Base-by-base conservation (phyloP, 2,888 invertebrate species). In the Amphipyra berbera region DNA sequence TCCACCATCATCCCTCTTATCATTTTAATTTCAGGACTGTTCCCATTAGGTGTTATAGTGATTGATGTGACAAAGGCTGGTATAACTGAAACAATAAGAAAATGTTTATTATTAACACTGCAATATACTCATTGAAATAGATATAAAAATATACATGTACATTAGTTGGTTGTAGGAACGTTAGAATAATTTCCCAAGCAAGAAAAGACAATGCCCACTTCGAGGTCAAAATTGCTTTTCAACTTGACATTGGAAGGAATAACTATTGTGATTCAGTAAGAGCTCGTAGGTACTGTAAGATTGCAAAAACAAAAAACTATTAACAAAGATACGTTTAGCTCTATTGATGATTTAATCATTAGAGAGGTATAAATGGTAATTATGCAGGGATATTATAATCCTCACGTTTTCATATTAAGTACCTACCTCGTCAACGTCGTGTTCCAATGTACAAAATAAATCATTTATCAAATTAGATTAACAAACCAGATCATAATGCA, bases 11-110 rank as follows among this genome's bases (percentile, higher is more conserved):
- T 89, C 6, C 93, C 89, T 37, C 91, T 88, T 1, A 88, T 71
- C 90, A 94, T 92, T 87, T 93, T 95, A 12, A 89, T 87, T 77
- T 91, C 90, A 33, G 95, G 95, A 81, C 94, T 95, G 71, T 95
- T 94, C 41, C 95, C 95, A 85, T 95, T 95, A 67, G 95, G 87
- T 56, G 94, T 92, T 61, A 95, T 88, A 65, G 94, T 92, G 50
- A 95, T 95, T 42, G 93, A 80, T 57, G 87, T 81, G 44, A 89
- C 89, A 68, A 89, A 66, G 1, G 80, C 79, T 70, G 91, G 88
- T 76, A 92, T 80, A 74, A 90, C 95, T 95, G 93, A 72, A 95
- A 95, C 84, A 90, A 90, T 47, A 37, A 68, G 57, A 67, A 65
- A 9, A 47, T 46, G n/a, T 54, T 38, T 61, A 50, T 47, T 30